A percentile compares a stretch with the other conserved stretches of the same genome.
phyloP scores from a whole-genome alignment of 2,113 vertebrate genomes.

The Trichechus manatus region DNA sequence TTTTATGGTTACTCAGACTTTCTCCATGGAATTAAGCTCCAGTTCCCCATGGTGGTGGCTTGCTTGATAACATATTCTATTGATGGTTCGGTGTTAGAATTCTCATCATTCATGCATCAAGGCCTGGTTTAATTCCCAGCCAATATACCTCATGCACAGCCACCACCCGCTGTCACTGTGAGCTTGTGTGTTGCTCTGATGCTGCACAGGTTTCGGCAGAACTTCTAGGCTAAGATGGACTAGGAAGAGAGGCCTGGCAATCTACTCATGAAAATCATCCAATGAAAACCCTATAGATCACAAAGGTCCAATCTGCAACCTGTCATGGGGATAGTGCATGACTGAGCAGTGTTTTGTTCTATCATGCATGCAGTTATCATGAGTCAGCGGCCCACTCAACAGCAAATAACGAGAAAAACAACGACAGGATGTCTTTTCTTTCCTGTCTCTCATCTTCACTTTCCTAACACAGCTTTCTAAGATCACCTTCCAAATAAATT shows the following conservation, averaged over 20 bases:
- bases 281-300: neutral
- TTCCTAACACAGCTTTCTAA: neutral
- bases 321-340: neutral
- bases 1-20: neutral
- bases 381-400: neutral
- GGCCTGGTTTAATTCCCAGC: neutral
- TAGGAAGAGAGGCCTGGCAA: neutral
- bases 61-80: neutral
- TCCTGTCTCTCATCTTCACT: neutral
- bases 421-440: neutral
- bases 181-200: neutral
- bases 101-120: neutral
- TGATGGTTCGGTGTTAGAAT: neutral
- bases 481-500: neutral
- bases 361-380: neutral
- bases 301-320: neutral
- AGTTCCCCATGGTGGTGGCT: neutral
- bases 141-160: neutral
- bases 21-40: neutral
- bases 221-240: neutral
- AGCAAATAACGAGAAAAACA: neutral
- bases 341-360: neutral
- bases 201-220: neutral
- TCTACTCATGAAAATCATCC: neutral
- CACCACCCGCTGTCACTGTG: neutral